Base-by-base conservation (phyloP, 2,888 invertebrate species). In the Orthosia incerta region DNA sequence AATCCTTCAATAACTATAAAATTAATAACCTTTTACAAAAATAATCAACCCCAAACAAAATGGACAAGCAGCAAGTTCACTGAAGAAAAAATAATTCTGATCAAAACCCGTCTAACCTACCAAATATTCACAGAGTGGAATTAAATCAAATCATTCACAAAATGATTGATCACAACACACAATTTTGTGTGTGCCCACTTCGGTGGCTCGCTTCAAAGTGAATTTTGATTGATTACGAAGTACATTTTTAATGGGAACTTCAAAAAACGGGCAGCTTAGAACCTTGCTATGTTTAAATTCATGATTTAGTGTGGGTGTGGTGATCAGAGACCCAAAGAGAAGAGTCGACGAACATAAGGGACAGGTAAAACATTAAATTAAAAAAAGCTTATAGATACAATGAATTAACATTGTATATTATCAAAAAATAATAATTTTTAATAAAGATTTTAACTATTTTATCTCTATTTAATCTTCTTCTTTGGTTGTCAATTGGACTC, bases 161-260 rank as follows among this genome's bases (percentile, higher is more conserved):
- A 89, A 89, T 89, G 93, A 93, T 93, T 91, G 91, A 93, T 91
- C 89, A 82, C 87, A 84, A 90, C 87, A 87, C 85, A 88, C 71
- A 74, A 76, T 73, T 74, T 86, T 89, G 85, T 90, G 87, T 90
- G 87, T 85, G 82, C 82, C 71, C 82, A 85, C 84, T 82, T 81
- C 87, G 81, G 80, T 88, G 88, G 89, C 87, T 88, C 86, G 84
- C 81, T 89, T 90, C 86, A 90, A 92, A 92, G 88, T 90, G 85
- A 87, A 87, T 84, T 86, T 85, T 87, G 89, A 89, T 90, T 89
- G 89, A 91, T 89, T 85, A 76, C 68, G 73, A 76, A 55, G 77
- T 84, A 79, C 65, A 82, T 84, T 85, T 84, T 81, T 81, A 79
- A 87, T 81, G 71, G 71, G 50, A 60, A 76, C 68, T 81, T 82